Evolutionary conservation across 2,888 invertebrate genomes (phyloP), one percentile per base, ranked within the genome.

Genomic region (Rhyacophila evoluta): DNA sequence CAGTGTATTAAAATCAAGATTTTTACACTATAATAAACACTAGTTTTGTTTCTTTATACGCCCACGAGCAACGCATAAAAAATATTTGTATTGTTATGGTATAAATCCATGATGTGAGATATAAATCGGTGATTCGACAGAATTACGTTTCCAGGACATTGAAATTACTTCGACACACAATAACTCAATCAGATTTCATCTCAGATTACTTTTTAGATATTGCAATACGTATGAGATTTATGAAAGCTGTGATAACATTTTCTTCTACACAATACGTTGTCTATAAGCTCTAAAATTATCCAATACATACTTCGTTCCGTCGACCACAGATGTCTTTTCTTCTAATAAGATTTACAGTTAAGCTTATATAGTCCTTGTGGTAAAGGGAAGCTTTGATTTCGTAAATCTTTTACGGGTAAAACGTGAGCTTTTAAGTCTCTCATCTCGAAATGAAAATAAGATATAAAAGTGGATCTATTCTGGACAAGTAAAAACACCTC

Each of bases 261-360:
- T 25, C 15, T 19, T 55, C 19, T 25, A 8, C 55, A 6, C 25
- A 8, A 55, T 19, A 6, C 55, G 25, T 25, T 25, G 55, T 6
- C 55, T 10, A 8, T 55, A 55, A 55, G 55, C 55, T 55, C 25
- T 55, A 19, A 25, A 6, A 10, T 19, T 55, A 55, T 55, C 55
- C 25, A 55, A 55, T 55, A 25, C 55, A 33, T 33, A n/a, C n/a
- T 1, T 55, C 55, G 10, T 55, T 10, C 55, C 55, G 55, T 55
- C 55, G 10, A 55, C 55, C 55, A 55, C 55, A 55, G 19, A 55
- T 55, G 19, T 25, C 25, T 19, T 55, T 55, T 55, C 55, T 55
- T 55, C 55, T 55, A 55, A 55, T 55, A 55, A 55, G 55, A 55
- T 55, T 55, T 55, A 55, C 55, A 55, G 55, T 55, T 55, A 55